These are phyloP conservation scores for Columba guinea DNA, from an alignment of 2,797 vertebrate genomes.

Conservation along the genomic window DNA sequence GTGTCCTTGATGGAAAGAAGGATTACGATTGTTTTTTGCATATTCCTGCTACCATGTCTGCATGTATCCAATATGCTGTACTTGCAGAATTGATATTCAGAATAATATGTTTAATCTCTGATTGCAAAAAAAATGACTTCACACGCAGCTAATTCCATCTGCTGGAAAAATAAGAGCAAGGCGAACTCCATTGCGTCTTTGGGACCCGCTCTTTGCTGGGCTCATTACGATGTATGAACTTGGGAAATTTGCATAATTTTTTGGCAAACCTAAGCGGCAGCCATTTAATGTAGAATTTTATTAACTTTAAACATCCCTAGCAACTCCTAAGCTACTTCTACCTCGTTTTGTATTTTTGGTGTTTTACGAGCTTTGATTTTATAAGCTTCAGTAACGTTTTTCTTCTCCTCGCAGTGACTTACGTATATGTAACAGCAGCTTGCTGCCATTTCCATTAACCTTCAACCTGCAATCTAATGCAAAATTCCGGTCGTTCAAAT, in stretches of 20 bases:
- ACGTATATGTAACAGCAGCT: neutral
- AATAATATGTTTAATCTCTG: slow-evolving; percentile 1
- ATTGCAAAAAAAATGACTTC: slow-evolving; percentile 37
- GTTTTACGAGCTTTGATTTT: neutral
- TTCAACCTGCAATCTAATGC: neutral
- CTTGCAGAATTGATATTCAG: slow-evolving; percentile 13
- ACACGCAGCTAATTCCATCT: slow-evolving; percentile 51
- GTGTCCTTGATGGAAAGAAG: neutral
- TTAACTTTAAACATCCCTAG: slow-evolving; percentile 33
- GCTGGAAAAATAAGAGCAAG: slow-evolving; percentile 6
- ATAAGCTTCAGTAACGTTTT: neutral
- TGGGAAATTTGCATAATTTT: slow-evolving; percentile 42
- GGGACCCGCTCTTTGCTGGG: slow-evolving; percentile 29
- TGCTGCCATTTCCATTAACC: neutral
- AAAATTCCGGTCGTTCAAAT: neutral
- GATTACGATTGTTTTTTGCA: neutral
- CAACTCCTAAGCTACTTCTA: slow-evolving; percentile 7
- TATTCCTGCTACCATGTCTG: neutral
- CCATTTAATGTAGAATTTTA: slow-evolving; percentile 49
- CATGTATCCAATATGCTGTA: neutral
- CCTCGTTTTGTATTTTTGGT: neutral
- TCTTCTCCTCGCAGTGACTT: neutral
- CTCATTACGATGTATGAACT: slow-evolving; percentile 60
- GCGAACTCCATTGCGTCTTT: slow-evolving; percentile 28
- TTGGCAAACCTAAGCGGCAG: slow-evolving; percentile 21